Conservation (phyloP, 2,113 vertebrate genomes). For the Stegastes partitus region DNA sequence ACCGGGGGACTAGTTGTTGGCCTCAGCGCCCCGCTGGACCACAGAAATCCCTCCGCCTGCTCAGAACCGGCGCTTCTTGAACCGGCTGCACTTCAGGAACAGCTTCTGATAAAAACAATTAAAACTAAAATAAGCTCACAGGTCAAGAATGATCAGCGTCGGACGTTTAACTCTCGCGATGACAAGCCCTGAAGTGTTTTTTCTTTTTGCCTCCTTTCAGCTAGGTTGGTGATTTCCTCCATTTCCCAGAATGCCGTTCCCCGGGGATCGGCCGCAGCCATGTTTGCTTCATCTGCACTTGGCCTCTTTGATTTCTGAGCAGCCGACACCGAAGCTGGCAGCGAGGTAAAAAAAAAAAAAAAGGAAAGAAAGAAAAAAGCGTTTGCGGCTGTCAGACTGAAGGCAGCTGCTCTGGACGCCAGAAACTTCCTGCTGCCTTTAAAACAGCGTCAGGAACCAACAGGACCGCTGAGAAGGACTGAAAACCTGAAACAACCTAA, state of each 20-base stretch:
- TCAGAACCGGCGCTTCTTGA: slow-evolving; percentile 23
- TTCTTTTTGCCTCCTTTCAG: background rate
- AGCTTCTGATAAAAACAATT: slow-evolving; percentile 6
- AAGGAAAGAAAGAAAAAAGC: too few species aligned
- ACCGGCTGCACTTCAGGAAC: slow-evolving; percentile 8
- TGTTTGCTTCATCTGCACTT: slow-evolving; percentile 25
- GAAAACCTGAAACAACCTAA: background rate
- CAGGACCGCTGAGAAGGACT: background rate
- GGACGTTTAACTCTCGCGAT: background rate
- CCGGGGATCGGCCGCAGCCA: background rate
- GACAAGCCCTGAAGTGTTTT: background rate
- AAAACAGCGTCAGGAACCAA: background rate
- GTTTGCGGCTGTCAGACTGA: slow-evolving; percentile 30
- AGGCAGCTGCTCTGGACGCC: slow-evolving; percentile 29
- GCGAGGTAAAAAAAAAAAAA: too few species aligned
- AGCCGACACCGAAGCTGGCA: slow-evolving; percentile 26
- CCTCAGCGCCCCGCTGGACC: slow-evolving; percentile 74
- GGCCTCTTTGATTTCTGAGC: slow-evolving; percentile 19
- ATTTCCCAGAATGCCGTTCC: slow-evolving; percentile 47
- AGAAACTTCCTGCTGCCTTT: slow-evolving; percentile 9
- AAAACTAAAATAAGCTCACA: too few species aligned
- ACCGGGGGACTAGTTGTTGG: slow-evolving; percentile 70
- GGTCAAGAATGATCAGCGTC: too few species aligned
- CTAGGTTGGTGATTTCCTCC: slow-evolving; percentile 32
- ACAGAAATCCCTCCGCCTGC: slow-evolving; percentile 44